Conservation (phyloP, 2,113 vertebrate species). For the Phalacrocorax aristotelis region DNA sequence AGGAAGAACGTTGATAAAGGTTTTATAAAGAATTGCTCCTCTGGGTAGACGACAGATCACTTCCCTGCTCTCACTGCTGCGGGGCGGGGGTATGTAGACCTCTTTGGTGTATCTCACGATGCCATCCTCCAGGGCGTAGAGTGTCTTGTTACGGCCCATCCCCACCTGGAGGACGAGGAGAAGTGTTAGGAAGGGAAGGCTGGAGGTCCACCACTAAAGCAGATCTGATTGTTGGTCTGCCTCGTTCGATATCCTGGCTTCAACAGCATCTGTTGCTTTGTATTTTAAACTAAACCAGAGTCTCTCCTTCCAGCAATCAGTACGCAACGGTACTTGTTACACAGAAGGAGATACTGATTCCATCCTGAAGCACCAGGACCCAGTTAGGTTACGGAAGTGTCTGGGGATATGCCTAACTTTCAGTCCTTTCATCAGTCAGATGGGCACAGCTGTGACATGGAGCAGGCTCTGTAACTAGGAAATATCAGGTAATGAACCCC, state of each 20-base stretch:
- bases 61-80: conserved; percentile 67
- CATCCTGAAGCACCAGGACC: neutral
- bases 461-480: neutral
- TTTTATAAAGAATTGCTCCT: conserved; percentile 91
- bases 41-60: conserved; percentile 83
- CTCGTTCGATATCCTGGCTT: neutral
- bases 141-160: conserved; percentile 86
- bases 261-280: conserved; percentile 2
- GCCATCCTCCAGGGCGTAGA: conserved; percentile 92
- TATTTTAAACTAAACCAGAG: neutral
- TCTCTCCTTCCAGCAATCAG: neutral
- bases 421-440: neutral
- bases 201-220: neutral
- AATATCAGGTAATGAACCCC: neutral
- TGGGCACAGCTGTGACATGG: neutral
- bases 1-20: conserved; percentile 89
- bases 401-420: neutral
- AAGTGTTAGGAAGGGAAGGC: neutral
- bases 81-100: conserved; percentile 84
- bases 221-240: neutral
- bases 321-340: neutral
- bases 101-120: conserved; percentile 90
- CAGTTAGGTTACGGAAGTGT: neutral
- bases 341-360: neutral
- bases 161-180: conserved; percentile 80